Evolutionary conservation across 1,140 invertebrate genomes (phyloP).

Genomic region (Bilobella aurantiaca): DNA sequence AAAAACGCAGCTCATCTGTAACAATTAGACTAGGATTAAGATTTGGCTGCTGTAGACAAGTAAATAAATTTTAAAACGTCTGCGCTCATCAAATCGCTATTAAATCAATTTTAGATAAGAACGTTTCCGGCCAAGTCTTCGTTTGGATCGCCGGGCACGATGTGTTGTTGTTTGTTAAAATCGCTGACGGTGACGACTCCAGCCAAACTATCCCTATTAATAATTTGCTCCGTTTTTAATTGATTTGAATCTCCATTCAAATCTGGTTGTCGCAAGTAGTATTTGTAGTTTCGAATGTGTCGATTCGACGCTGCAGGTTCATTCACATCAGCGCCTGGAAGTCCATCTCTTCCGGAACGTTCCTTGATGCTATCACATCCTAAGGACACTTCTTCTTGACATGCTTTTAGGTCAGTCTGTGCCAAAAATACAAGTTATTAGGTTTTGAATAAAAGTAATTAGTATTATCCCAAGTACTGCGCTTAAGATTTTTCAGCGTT

Average conservation of each 20-base stretch:
- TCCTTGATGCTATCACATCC: slow-evolving; percentile 3
- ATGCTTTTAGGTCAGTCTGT: slow-evolving; percentile 17
- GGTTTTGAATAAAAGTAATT: not conserved
- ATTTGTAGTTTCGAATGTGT: not conserved
- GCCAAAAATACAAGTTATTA: not conserved
- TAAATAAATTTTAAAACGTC: too few relatives aligned
- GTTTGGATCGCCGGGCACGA: slow-evolving; percentile 18
- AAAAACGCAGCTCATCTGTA: too few relatives aligned
- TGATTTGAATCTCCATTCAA: slow-evolving; percentile 6
- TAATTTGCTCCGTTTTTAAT: not conserved
- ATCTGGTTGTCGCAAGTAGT: too few relatives aligned
- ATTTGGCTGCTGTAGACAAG: too few relatives aligned
- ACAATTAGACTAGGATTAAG: too few relatives aligned
- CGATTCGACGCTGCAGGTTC: not conserved
- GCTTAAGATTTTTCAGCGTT: too few relatives aligned
- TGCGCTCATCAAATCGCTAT: too few relatives aligned
- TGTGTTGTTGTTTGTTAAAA: not conserved
- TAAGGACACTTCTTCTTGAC: slow-evolving; percentile 1
- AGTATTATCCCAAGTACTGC: too few relatives aligned
- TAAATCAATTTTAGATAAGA: slow-evolving; percentile 8
- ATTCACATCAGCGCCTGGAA: not conserved
- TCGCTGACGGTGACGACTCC: not conserved
- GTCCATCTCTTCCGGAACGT: not conserved
- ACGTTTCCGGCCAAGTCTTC: slow-evolving; percentile 21
- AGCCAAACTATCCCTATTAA: not conserved